Base-by-base conservation (phyloP, 2,888 invertebrate genomes). In the Leucophenga maculata region DNA sequence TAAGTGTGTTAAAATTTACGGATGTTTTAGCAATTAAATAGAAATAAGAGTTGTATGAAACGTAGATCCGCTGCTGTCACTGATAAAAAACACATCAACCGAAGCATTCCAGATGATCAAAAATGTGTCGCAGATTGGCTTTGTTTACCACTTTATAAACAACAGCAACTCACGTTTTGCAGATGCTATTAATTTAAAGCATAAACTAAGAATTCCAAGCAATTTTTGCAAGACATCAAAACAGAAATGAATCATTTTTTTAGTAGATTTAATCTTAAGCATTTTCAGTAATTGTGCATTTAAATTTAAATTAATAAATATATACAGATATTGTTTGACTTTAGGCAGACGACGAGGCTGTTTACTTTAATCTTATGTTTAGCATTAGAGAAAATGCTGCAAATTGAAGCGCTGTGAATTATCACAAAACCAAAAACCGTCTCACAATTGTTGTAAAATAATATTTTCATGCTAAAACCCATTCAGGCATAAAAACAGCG, bases 121-220 rank as follows among this genome's bases (percentile, higher is more conserved):
- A 39, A 54, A 46, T 57, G 70, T 31, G 14, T 6, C 48, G 14
- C 60, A 68, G 69, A 60, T 69, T 57, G 69, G 57, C 65, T 16
- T 32, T 59, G 57, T 68, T 59, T 65, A 74, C 59, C 66, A 11
- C 1, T 80, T 82, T 74, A 73, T 69, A 65, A 69, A 52, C 59
- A 71, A 26, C 60, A 69, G 31, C 22, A 68, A 59, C 70, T 73
- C 79, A 84, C 77, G 78, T 78, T 76, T 75, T 83, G 79, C 79
- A 80, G 82, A 78, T 59, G 50, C 1, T 50, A 39, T 39, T 39
- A 39, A 39, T 6, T 39, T 8, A 6, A 39, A 39, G 11, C 26
- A 26, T 26, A 26, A n/a, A 26, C 4, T 26, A 2, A 3, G 26
- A 3, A 26, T 26, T 26, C 26, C 4, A 26, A 26, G 26, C 26